phyloP scores from a whole-genome alignment of 2,888 invertebrate genomes.

The Scaptomyza tumidula region DNA sequence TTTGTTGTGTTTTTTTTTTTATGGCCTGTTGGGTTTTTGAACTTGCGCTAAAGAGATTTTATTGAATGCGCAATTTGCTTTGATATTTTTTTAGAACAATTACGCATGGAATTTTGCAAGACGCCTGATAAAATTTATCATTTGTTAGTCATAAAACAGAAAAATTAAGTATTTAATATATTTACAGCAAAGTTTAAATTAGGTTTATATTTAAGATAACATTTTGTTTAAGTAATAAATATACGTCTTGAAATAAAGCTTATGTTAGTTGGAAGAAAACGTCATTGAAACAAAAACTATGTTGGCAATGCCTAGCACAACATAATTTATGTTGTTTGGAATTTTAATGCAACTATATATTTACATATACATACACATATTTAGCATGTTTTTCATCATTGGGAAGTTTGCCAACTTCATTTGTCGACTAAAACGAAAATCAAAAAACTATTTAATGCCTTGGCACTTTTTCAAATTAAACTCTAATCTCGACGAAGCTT shows the following conservation, averaged over 20 bases:
- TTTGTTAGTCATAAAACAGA: background rate
- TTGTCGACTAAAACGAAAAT: background rate
- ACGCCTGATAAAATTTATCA: slow-evolving; percentile 51
- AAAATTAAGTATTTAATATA: background rate
- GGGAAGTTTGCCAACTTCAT: slow-evolving; percentile 37
- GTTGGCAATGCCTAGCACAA: background rate
- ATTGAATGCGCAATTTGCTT: slow-evolving; percentile 50
- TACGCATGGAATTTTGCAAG: slow-evolving; percentile 24
- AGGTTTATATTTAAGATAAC: too few relatives aligned
- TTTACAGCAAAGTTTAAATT: background rate
- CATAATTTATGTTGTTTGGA: background rate
- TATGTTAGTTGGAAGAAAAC: too few relatives aligned
- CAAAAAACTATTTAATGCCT: slow-evolving; percentile 58
- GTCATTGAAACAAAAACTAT: too few relatives aligned
- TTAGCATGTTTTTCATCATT: background rate
- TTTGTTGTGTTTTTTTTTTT: slow-evolving; percentile 10
- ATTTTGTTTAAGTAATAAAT: too few relatives aligned
- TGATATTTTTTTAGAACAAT: slow-evolving; percentile 14
- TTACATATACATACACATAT: background rate
- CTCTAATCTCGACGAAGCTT: slow-evolving; percentile 44
- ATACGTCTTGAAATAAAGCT: too few relatives aligned
- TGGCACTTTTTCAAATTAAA: slow-evolving; percentile 73
- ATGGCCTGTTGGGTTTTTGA: slow-evolving; percentile 52
- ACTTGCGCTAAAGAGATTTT: slow-evolving; percentile 50
- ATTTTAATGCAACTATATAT: background rate